phyloP scores from a whole-genome alignment of 64 coral and sea anemone species.

The Pachyseris speciosa region DNA sequence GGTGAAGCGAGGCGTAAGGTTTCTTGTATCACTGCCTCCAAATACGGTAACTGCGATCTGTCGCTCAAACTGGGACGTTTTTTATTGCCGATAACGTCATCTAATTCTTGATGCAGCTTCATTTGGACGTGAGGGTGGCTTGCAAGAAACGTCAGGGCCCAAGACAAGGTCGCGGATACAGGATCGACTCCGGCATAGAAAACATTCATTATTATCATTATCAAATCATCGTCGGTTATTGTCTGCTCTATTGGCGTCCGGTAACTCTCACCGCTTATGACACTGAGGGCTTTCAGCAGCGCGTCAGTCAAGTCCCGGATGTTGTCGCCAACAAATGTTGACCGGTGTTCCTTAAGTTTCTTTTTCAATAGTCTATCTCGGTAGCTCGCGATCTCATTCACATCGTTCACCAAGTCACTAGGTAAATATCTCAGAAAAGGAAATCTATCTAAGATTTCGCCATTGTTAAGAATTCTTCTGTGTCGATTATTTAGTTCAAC shows the following conservation, averaged over 20 bases:
- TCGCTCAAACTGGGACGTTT: background rate
- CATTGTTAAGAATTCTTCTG: background rate
- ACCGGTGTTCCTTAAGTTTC: background rate
- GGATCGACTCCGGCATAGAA: background rate
- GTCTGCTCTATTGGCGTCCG: background rate
- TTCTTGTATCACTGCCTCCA: background rate
- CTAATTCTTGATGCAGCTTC: background rate
- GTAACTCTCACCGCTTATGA: background rate
- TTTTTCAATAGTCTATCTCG: background rate
- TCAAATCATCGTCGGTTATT: background rate
- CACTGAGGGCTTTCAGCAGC: background rate
- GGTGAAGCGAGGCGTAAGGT: background rate
- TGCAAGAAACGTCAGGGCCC: background rate
- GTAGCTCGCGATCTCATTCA: background rate
- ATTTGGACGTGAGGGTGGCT: background rate
- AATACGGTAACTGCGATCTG: background rate
- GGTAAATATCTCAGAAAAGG: background rate
- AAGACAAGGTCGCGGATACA: background rate
- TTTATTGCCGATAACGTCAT: slow-evolving; percentile 5
- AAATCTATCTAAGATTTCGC: background rate
- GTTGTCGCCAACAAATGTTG: background rate
- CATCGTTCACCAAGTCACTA: background rate
- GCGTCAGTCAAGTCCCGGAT: background rate
- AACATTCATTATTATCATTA: background rate
- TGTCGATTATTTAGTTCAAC: background rate